Percentiles rank a stretch among this genome's conserved stretches.
Evolutionary conservation across 2,888 invertebrate species (phyloP).

Genomic region (Eubasilissa splendida): DNA sequence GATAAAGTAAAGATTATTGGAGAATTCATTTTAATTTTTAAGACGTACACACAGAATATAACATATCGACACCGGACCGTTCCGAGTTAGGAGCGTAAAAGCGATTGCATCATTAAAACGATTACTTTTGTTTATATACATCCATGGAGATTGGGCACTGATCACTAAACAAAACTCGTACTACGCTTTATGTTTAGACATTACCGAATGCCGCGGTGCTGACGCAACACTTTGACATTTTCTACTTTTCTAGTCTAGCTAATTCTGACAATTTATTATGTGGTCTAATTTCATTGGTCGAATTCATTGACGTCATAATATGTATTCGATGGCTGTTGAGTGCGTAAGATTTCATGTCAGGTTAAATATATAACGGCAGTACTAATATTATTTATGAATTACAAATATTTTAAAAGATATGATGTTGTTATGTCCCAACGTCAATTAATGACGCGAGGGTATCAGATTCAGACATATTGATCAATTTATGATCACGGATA

Average conservation of each 20-base stretch:
- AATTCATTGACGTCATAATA: slow-evolving; percentile 26
- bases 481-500: no score
- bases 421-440: no score
- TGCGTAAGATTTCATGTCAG: not conserved
- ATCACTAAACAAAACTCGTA: slow-evolving; percentile 24
- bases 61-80: slow-evolving; percentile 26
- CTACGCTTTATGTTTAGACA: not conserved
- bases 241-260: not conserved
- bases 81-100: not conserved
- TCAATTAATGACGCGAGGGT: no score
- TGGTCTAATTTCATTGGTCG: slow-evolving; percentile 43
- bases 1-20: slow-evolving; percentile 72
- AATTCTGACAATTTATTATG: slow-evolving; percentile 31
- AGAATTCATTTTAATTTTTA: slow-evolving; percentile 65
- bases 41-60: slow-evolving; percentile 19
- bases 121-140: slow-evolving; percentile 25
- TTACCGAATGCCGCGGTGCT: not conserved
- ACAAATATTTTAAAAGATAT: no score
- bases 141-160: not conserved
- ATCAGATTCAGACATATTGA: no score
- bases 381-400: no score
- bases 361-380: no score
- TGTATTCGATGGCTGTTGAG: slow-evolving; percentile 8
- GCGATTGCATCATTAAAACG: slow-evolving; percentile 31
- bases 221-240: slow-evolving; percentile 36